A percentile compares a stretch with the other conserved stretches of the same genome.
These are phyloP conservation scores for Sabatieria punctata DNA, from an alignment of 2,888 invertebrate genomes.

Conservation along the genomic window DNA sequence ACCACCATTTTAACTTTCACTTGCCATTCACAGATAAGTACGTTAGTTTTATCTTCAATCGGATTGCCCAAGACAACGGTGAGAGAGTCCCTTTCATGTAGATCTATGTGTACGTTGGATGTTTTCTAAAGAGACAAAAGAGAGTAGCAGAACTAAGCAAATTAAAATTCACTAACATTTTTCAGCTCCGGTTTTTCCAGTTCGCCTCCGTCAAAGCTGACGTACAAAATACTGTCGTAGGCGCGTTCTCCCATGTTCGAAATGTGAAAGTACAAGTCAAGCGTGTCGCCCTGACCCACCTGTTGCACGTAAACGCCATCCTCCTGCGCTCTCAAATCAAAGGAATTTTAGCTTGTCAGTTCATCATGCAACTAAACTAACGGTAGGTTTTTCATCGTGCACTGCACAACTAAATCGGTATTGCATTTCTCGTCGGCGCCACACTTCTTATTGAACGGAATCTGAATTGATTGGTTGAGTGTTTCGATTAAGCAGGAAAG, in stretches of 20 bases:
- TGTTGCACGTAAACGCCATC: conserved; percentile 27
- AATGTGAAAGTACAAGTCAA: conserved; percentile 31
- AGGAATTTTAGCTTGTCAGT: neutral
- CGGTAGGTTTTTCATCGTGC: conserved; percentile 3
- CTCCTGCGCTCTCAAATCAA: neutral
- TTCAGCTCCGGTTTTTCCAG: conserved; percentile 21
- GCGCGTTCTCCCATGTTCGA: conserved; percentile 33
- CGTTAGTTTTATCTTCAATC: neutral
- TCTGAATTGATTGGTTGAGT: conserved; percentile 8
- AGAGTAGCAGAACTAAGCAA: too few relatives aligned
- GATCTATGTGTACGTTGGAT: too few relatives aligned
- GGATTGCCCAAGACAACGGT: conserved; percentile 4
- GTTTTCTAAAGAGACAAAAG: too few relatives aligned
- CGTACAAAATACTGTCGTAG: conserved; percentile 22
- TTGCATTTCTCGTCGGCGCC: conserved; percentile 35
- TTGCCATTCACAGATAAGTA: too few relatives aligned
- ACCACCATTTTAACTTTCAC: too few relatives aligned
- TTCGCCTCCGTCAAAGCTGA: conserved; percentile 25
- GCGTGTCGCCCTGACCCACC: conserved; percentile 28
- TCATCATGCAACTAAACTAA: neutral
- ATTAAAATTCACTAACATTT: too few relatives aligned
- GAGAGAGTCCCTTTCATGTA: too few relatives aligned
- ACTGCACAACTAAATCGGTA: conserved; percentile 29
- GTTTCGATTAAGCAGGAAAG: conserved; percentile 12
- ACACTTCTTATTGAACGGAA: conserved; percentile 36